A percentile compares a stretch with the other conserved stretches of the same genome.
phyloP scores from a whole-genome alignment of 2,797 vertebrate genomes.

The Acipenser transmontanus region DNA sequence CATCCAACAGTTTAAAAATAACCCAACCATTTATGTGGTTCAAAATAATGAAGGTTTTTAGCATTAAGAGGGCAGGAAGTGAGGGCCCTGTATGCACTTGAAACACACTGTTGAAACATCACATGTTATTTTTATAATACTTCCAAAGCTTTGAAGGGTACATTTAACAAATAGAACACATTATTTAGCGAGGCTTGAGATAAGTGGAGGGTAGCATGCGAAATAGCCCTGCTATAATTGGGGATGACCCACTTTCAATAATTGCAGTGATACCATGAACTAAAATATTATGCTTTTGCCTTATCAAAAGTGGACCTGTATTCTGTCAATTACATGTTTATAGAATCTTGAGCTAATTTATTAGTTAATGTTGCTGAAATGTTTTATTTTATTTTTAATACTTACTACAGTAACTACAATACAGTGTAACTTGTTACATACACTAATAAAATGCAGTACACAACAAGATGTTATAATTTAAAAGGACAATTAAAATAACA shows the following conservation, averaged over 20 bases:
- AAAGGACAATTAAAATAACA: too few species aligned
- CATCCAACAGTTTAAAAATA: constrained; percentile 69
- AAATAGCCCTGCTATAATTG: not conserved
- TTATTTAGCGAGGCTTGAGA: not conserved
- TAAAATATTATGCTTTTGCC: too few species aligned
- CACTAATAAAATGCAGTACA: too few species aligned
- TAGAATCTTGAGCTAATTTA: too few species aligned
- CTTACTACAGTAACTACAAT: too few species aligned
- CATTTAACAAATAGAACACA: constrained; percentile 1
- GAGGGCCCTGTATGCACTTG: constrained; percentile 39
- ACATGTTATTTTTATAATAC: constrained; percentile 37
- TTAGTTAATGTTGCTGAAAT: too few species aligned
- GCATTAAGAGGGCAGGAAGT: constrained; percentile 54
- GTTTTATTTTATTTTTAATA: too few species aligned
- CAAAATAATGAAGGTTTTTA: constrained; percentile 54
- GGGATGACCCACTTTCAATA: not conserved
- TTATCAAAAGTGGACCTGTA: too few species aligned
- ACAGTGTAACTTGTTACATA: too few species aligned
- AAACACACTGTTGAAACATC: constrained; percentile 23
- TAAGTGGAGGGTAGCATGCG: not conserved
- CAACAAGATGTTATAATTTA: too few species aligned
- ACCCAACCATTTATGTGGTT: constrained; percentile 61
- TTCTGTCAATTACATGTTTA: too few species aligned
- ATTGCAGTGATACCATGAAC: too few species aligned
- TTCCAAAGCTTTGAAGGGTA: constrained; percentile 24